phyloP scores from a whole-genome alignment of 2,797 vertebrate species.

The Alosa sapidissima region DNA sequence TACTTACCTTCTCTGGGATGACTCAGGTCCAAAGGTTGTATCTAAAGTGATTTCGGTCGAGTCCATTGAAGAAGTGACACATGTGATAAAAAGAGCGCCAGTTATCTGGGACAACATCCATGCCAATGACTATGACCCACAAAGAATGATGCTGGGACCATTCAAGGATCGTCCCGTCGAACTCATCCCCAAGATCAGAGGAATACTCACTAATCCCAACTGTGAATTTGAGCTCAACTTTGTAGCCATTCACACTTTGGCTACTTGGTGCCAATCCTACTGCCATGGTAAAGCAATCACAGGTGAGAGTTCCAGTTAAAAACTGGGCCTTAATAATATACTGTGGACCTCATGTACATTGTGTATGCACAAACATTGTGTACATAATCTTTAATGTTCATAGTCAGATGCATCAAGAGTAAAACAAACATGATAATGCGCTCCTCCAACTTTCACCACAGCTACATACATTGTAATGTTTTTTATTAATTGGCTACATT shows the following conservation, averaged over 20 bases:
- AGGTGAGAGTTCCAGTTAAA: slow-evolving; percentile 76
- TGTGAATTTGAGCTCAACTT: slow-evolving; percentile 98
- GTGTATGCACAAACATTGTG: too few species aligned
- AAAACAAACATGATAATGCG: too few species aligned
- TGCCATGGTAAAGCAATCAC: slow-evolving; percentile 86
- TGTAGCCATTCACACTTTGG: slow-evolving; percentile 93
- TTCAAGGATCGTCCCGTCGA: slow-evolving; percentile 93
- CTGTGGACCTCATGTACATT: too few species aligned
- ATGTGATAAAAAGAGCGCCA: slow-evolving; percentile 88
- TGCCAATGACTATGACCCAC: slow-evolving; percentile 98
- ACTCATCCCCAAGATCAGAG: slow-evolving; percentile 89
- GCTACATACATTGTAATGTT: too few species aligned
- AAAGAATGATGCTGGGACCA: slow-evolving; percentile 92
- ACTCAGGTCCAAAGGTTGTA: slow-evolving; percentile 93
- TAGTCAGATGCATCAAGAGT: too few species aligned
- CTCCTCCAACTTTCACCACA: too few species aligned
- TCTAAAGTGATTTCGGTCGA: slow-evolving; percentile 95
- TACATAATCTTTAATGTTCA: too few species aligned
- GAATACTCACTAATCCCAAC: slow-evolving; percentile 97
- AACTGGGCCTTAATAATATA: too few species aligned
- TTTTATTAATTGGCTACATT: too few species aligned
- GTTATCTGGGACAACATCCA: slow-evolving; percentile 99
- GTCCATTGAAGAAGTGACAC: slow-evolving; percentile 95
- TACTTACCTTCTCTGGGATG: slow-evolving; percentile 72
- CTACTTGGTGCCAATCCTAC: slow-evolving; percentile 92